Conservation (phyloP, 2,888 invertebrate genomes). For the Diplolepis rosae region DNA sequence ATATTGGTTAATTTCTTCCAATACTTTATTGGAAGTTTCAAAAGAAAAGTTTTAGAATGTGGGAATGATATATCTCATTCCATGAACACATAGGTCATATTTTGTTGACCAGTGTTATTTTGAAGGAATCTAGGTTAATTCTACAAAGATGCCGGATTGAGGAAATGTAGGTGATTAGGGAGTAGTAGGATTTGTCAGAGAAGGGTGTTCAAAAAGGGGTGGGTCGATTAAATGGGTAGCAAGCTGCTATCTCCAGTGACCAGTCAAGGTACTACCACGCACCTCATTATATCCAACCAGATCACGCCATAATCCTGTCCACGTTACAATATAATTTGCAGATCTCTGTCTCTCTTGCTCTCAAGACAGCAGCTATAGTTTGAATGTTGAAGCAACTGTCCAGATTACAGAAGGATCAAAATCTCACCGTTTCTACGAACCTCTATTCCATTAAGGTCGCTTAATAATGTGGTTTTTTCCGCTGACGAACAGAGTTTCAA, state of each 20-base stretch:
- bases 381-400: constrained; percentile 22
- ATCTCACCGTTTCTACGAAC: constrained; percentile 56
- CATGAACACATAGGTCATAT: no score
- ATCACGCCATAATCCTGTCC: constrained; percentile 62
- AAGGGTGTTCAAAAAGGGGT: constrained; percentile 32
- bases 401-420: constrained; percentile 55
- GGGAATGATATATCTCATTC: no score
- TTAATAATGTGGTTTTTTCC: constrained; percentile 55
- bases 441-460: constrained; percentile 61
- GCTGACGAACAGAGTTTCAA: constrained; percentile 25
- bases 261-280: constrained; percentile 64
- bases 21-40: no score
- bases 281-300: constrained; percentile 66
- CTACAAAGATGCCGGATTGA: constrained; percentile 33
- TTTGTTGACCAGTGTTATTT: no score
- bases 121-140: not conserved
- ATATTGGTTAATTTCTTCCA: no score
- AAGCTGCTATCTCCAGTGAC: constrained; percentile 64
- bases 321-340: constrained; percentile 65
- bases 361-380: not conserved
- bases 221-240: constrained; percentile 66
- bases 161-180: constrained; percentile 29
- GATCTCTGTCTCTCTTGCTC: constrained; percentile 49
- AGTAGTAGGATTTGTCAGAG: constrained; percentile 23
- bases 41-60: no score